phyloP scores from a whole-genome alignment of 2,888 invertebrate genomes.

The Pardosa pseudoannulata region DNA sequence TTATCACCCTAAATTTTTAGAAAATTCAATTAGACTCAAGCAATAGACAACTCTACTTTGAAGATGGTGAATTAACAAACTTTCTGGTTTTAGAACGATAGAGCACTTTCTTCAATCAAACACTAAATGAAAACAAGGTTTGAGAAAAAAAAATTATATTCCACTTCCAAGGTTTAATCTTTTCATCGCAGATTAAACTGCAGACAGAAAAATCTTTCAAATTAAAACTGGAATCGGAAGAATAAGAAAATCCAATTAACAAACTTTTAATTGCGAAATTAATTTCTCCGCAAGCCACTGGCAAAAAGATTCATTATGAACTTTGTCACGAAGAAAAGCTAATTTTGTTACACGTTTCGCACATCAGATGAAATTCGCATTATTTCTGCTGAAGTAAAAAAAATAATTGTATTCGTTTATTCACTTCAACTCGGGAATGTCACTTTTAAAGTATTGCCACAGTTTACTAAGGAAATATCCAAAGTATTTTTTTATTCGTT shows the following conservation, averaged over 20 bases:
- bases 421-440: background rate
- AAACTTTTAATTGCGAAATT: constrained; percentile 68
- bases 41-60: background rate
- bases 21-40: background rate
- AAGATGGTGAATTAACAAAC: background rate
- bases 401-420: background rate
- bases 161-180: background rate
- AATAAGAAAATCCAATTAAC: constrained; percentile 54
- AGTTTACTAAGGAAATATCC: background rate
- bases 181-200: background rate
- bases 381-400: background rate
- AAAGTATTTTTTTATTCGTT: background rate
- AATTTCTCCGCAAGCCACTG: constrained; percentile 32
- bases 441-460: background rate
- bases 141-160: background rate
- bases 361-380: background rate
- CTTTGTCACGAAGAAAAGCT: background rate
- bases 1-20: background rate
- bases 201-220: too few species aligned
- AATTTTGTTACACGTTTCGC: background rate
- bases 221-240: too few species aligned
- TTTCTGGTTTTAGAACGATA: background rate
- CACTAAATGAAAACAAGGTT: background rate
- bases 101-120: background rate
- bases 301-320: background rate